Conservation (phyloP, 2,113 vertebrate genomes). For the Brachyhypopomus occidentalis region DNA sequence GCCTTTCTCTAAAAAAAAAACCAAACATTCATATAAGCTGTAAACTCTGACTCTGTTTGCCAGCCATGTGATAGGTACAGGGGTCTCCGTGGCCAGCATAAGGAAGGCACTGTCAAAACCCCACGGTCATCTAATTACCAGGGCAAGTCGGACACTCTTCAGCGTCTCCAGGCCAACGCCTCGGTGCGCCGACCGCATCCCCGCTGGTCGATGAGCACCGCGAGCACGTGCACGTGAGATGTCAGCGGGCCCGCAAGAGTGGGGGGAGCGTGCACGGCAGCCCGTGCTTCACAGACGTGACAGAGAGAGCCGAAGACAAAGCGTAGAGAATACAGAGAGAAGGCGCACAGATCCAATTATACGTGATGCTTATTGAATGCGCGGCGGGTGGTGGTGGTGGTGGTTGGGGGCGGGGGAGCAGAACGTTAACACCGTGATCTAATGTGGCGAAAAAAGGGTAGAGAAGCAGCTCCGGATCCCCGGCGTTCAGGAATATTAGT, state of each 20-base stretch:
- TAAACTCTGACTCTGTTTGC: background rate
- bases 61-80: background rate
- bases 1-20: background rate
- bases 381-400: background rate
- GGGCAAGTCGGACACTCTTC: constrained; percentile 33
- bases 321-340: no score
- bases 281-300: no score
- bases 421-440: constrained; percentile 29
- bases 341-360: constrained; percentile 11
- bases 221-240: background rate
- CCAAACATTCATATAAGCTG: background rate
- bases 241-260: background rate
- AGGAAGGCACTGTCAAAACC: background rate
- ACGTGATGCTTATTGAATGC: constrained; percentile 13
- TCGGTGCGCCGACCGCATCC: background rate
- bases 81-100: constrained; percentile 16
- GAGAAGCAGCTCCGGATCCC: background rate
- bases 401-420: background rate
- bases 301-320: no score
- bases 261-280: background rate
- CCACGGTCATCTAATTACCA: constrained; percentile 48
- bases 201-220: constrained; percentile 43
- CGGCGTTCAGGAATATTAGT: constrained; percentile 24
- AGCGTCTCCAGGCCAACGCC: constrained; percentile 30
- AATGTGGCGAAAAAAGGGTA: background rate